phyloP scores from a whole-genome alignment of 2,888 invertebrate species.

The Noctua janthe region DNA sequence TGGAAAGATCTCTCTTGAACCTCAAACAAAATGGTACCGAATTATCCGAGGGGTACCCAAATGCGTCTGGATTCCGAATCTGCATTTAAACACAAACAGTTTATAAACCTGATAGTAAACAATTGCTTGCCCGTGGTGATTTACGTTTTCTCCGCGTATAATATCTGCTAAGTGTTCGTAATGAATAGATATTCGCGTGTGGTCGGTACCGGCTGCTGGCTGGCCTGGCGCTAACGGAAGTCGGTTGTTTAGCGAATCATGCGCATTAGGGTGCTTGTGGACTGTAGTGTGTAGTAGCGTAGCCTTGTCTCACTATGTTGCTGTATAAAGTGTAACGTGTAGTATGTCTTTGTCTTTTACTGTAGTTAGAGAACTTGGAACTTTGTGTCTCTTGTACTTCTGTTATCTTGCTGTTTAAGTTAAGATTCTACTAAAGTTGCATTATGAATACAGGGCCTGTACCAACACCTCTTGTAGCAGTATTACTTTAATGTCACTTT shows the following conservation, averaged over 20 bases:
- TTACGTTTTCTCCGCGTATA: constrained; percentile 58
- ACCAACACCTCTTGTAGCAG: not conserved
- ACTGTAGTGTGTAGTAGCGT: constrained; percentile 37
- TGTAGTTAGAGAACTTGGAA: not conserved
- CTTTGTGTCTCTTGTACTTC: constrained; percentile 5
- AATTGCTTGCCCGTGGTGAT: constrained; percentile 61
- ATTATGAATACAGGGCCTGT: not conserved
- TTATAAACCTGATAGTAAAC: constrained; percentile 52
- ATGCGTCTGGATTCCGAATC: constrained; percentile 15
- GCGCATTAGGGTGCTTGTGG: constrained; percentile 59
- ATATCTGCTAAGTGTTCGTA: constrained; percentile 63
- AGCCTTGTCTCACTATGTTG: constrained; percentile 8
- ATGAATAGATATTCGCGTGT: constrained; percentile 77
- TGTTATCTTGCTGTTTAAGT: constrained; percentile 5
- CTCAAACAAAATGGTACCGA: not conserved
- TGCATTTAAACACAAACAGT: constrained; percentile 25
- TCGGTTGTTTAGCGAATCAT: constrained; percentile 80
- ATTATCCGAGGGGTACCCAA: not conserved
- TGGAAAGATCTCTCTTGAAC: not conserved
- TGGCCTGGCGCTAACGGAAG: constrained; percentile 76
- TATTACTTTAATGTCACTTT: no score
- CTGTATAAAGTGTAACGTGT: constrained; percentile 6
- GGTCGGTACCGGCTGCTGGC: constrained; percentile 73
- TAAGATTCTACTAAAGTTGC: not conserved
- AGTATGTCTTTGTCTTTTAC: not conserved